A percentile compares a stretch with the other conserved stretches of the same genome.
phyloP scores from a whole-genome alignment of 1,140 invertebrate genomes.

The Heliconius hermathena region DNA sequence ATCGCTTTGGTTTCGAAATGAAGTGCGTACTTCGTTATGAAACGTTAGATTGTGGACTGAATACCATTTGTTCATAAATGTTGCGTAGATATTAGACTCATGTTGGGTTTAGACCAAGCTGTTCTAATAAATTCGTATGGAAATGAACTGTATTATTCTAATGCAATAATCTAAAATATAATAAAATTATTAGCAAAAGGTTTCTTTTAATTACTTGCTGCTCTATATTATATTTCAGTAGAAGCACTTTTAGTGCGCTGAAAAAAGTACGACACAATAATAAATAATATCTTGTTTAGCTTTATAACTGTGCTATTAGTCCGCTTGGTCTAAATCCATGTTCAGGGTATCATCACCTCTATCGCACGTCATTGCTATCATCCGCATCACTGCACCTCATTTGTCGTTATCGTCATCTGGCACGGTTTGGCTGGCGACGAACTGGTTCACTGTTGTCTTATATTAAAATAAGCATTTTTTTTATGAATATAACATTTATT shows the following conservation, averaged over 20 bases:
- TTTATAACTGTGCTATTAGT: background rate
- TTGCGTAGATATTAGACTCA: constrained; percentile 57
- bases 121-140: background rate
- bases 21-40: constrained; percentile 36
- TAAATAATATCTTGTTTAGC: background rate
- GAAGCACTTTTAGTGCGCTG: too few species aligned
- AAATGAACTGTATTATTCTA: background rate
- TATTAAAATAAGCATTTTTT: background rate
- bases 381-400: constrained; percentile 78
- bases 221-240: too few species aligned
- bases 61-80: constrained; percentile 45
- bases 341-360: constrained; percentile 53
- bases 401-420: constrained; percentile 65
- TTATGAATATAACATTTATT: background rate
- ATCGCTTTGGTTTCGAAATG: constrained; percentile 47
- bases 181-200: background rate
- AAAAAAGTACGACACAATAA: background rate
- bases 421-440: constrained; percentile 74
- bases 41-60: constrained; percentile 51
- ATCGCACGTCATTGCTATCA: constrained; percentile 61
- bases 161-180: background rate
- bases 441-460: constrained; percentile 52
- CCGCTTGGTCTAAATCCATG: constrained; percentile 5
- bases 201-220: background rate
- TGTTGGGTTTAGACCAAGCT: background rate